These are phyloP conservation scores for Hylaea fasciaria DNA, from an alignment of 2,888 invertebrate species.

Conservation along the genomic window DNA sequence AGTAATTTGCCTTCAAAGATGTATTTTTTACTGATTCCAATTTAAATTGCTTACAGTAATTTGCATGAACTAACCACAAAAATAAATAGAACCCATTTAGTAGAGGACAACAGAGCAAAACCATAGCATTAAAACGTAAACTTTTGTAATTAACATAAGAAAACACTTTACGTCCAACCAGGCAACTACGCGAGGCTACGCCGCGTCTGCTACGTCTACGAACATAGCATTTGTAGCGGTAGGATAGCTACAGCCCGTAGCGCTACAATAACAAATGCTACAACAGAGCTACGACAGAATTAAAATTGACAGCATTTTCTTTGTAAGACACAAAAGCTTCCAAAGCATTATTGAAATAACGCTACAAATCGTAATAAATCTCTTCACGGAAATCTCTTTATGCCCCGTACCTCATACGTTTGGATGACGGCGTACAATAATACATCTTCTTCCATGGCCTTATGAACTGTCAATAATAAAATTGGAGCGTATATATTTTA, in stretches of 20 bases:
- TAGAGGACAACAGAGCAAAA: slow-evolving; percentile 1
- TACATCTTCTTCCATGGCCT: slow-evolving; percentile 30
- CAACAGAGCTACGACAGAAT: slow-evolving; percentile 11
- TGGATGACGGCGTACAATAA: slow-evolving; percentile 25
- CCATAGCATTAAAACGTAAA: slow-evolving; percentile 15
- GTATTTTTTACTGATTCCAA: too few relatives aligned
- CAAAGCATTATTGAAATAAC: slow-evolving; percentile 9
- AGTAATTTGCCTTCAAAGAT: too few relatives aligned
- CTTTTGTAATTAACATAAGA: slow-evolving; percentile 18
- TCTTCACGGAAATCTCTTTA: slow-evolving; percentile 12
- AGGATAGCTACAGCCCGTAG: slow-evolving; percentile 8
- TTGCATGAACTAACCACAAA: too few relatives aligned
- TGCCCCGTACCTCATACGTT: slow-evolving; percentile 1
- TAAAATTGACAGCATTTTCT: slow-evolving; percentile 3
- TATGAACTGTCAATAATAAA: slow-evolving; percentile 55
- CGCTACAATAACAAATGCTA: slow-evolving; percentile 10
- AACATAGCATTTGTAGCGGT: slow-evolving; percentile 1
- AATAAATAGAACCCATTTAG: background rate
- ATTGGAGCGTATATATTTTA: slow-evolving; percentile 63
- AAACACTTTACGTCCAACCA: slow-evolving; percentile 16
- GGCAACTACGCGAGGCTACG: slow-evolving; percentile 13
- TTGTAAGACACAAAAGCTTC: slow-evolving; percentile 4
- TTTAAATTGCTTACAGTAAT: too few relatives aligned
- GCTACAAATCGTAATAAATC: slow-evolving; percentile 15
- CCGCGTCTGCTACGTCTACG: slow-evolving; percentile 12